Percentiles rank a stretch among this genome's conserved stretches.
phyloP scores from a whole-genome alignment of 2,113 vertebrate species.

The Crypturellus undulatus region DNA sequence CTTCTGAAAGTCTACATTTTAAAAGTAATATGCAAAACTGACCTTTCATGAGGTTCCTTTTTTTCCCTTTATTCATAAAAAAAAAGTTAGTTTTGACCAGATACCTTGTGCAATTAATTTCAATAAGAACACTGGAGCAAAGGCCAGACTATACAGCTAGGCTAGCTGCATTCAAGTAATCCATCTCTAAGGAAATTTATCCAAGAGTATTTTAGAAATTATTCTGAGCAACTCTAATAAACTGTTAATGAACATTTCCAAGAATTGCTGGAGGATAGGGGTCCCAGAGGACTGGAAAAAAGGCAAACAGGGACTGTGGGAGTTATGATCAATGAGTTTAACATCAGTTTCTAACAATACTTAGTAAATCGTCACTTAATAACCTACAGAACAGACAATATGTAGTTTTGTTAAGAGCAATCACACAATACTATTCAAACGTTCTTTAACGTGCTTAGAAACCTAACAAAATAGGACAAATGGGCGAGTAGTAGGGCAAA shows the following conservation, averaged over 20 bases:
- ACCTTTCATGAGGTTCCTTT: slow-evolving; percentile 15
- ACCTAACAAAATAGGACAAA: neutral
- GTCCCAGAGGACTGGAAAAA: neutral
- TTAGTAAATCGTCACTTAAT: neutral
- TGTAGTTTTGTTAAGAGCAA: neutral
- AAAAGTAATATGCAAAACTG: neutral
- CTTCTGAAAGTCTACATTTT: slow-evolving; percentile 11
- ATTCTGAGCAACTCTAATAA: neutral
- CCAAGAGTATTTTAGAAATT: neutral
- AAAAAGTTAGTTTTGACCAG: neutral
- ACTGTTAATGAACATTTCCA: neutral
- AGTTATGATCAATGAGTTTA: neutral
- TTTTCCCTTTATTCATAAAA: neutral
- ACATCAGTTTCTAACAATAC: neutral
- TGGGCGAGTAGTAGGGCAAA: too few relatives aligned
- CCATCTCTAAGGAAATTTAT: neutral
- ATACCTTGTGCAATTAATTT: neutral
- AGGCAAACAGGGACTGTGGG: neutral
- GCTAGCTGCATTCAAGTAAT: neutral
- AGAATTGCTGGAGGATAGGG: neutral
- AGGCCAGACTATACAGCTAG: neutral
- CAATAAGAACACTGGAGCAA: neutral
- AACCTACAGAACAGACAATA: neutral
- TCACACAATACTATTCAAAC: neutral
- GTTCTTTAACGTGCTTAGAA: neutral